Evolutionary conservation across 1,140 invertebrate species (phyloP).

Genomic region (Ceratina australensis): DNA sequence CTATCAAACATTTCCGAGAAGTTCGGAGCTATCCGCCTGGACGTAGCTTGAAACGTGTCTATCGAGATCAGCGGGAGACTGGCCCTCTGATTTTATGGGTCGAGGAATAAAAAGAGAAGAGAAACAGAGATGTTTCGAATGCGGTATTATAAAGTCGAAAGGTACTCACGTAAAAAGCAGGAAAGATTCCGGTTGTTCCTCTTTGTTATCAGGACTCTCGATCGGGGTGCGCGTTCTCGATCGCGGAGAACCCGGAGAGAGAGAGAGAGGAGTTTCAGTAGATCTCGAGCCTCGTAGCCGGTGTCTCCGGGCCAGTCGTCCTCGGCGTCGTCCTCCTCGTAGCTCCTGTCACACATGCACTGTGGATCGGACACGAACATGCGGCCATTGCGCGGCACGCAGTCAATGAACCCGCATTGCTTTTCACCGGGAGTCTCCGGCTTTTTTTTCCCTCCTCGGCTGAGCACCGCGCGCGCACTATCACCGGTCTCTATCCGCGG

Average conservation of each 20-base stretch:
- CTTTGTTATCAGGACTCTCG: constrained; percentile 10
- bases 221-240: constrained; percentile 12
- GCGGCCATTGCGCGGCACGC: constrained; percentile 63
- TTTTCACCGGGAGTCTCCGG: constrained; percentile 56
- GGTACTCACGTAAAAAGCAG: constrained; percentile 23
- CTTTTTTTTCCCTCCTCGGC: constrained; percentile 48
- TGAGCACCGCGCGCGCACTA: constrained; percentile 48
- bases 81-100: neutral
- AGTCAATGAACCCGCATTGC: constrained; percentile 66
- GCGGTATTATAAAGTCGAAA: neutral
- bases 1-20: neutral
- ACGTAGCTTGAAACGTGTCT: neutral
- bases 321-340: constrained; percentile 43
- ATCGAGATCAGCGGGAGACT: neutral
- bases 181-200: neutral
- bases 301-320: constrained; percentile 45
- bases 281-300: constrained; percentile 36
- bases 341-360: constrained; percentile 58
- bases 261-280: constrained; percentile 18
- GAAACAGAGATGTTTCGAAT: constrained; percentile 3
- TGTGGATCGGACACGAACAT: constrained; percentile 60
- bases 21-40: neutral
- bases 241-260: neutral
- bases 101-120: neutral
- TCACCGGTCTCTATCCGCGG: constrained; percentile 55